A percentile compares a stretch with the other conserved stretches of the same genome.
phyloP scores from a whole-genome alignment of 2,888 invertebrate species.

The Andrena trimmerana region DNA sequence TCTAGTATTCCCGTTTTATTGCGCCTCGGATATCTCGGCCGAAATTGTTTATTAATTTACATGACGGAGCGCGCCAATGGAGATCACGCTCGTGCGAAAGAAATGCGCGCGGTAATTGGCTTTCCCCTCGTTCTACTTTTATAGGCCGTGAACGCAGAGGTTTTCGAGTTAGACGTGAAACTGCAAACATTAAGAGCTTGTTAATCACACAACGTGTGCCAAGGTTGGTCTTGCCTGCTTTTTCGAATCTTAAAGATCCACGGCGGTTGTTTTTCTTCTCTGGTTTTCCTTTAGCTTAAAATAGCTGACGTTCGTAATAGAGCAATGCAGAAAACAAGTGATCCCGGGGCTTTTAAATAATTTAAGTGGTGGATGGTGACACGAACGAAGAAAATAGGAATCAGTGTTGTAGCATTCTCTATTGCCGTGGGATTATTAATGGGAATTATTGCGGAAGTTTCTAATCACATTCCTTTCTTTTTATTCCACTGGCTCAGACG shows the following conservation, averaged over 20 bases:
- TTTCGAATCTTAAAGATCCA: not conserved
- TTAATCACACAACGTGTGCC: conserved; percentile 34
- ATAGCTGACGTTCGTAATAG: not conserved
- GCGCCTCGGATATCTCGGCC: not conserved
- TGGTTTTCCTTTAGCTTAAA: too few relatives aligned
- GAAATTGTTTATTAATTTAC: conserved; percentile 39
- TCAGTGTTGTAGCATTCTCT: not conserved
- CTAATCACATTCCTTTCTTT: not conserved
- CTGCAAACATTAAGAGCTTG: conserved; percentile 27
- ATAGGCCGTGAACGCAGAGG: conserved; percentile 22
- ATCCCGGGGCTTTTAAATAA: not conserved
- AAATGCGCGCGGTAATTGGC: conserved; percentile 55
- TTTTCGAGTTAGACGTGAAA: conserved; percentile 53
- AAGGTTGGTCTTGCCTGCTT: conserved; percentile 5
- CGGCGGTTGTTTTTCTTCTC: not conserved
- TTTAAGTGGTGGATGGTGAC: not conserved
- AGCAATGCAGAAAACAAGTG: not conserved
- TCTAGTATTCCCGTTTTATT: not conserved
- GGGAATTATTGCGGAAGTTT: conserved; percentile 30
- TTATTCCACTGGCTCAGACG: not conserved
- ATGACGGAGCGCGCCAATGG: not conserved
- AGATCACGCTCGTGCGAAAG: conserved; percentile 44
- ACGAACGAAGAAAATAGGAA: not conserved
- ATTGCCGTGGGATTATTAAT: conserved; percentile 20
- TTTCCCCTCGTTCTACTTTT: conserved; percentile 62